A percentile compares a stretch with the other conserved stretches of the same genome.
Evolutionary conservation across 2,888 invertebrate genomes (phyloP).

Genomic region (Rhodophaea formosa): DNA sequence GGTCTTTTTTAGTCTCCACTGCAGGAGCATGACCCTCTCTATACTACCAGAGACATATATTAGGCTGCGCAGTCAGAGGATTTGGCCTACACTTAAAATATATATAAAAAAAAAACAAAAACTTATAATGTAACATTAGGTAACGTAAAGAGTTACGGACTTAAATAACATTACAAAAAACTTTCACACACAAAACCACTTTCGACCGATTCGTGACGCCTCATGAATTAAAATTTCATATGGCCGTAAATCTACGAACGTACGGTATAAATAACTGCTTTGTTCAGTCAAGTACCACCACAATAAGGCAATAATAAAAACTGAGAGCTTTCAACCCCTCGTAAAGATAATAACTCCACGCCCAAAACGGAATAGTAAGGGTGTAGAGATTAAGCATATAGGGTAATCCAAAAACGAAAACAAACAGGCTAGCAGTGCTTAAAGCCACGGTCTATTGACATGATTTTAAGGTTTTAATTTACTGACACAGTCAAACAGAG

Average conservation of each 20-base stretch:
- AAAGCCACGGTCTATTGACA: too few relatives aligned
- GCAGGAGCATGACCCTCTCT: too few relatives aligned
- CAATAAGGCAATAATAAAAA: slow-evolving; percentile 68
- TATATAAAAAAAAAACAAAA: not conserved
- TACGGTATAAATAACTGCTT: slow-evolving; percentile 49
- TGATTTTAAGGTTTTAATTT: too few relatives aligned
- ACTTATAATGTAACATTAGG: not conserved
- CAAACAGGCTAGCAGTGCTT: too few relatives aligned
- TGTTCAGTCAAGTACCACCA: slow-evolving; percentile 58
- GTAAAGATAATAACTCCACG: slow-evolving; percentile 70
- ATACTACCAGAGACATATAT: too few relatives aligned
- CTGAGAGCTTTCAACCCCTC: slow-evolving; percentile 72
- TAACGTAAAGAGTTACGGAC: not conserved
- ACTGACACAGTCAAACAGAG: too few relatives aligned
- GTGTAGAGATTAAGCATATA: slow-evolving; percentile 35
- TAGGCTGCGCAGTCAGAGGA: too few relatives aligned
- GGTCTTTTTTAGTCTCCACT: too few relatives aligned
- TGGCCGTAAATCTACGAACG: slow-evolving; percentile 33
- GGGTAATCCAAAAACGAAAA: too few relatives aligned
- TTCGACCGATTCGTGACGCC: slow-evolving; percentile 40
- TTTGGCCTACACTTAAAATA: too few relatives aligned
- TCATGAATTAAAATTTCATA: slow-evolving; percentile 39
- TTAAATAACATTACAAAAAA: not conserved
- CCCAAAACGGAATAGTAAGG: slow-evolving; percentile 37
- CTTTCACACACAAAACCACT: slow-evolving; percentile 14